Conservation (phyloP, 2,888 invertebrate species). For the Trilocha varians region DNA sequence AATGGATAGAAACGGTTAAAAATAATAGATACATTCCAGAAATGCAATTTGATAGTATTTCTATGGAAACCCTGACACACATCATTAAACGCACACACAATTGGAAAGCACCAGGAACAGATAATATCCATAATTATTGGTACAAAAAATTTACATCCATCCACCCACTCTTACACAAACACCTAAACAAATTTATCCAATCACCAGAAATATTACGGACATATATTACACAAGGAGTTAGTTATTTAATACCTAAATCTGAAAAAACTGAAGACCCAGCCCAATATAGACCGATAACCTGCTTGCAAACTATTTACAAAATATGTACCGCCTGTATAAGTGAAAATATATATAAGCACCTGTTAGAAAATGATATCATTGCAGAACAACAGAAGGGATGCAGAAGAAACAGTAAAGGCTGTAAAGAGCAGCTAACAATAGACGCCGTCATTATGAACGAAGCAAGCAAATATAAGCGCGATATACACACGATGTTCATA, state of each 20-base stretch:
- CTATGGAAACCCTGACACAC: slow-evolving; percentile 6
- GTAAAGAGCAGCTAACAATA: slow-evolving; percentile 15
- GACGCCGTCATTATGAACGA: slow-evolving; percentile 6
- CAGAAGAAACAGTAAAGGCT: slow-evolving; percentile 11
- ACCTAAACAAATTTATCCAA: slow-evolving; percentile 10
- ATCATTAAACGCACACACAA: slow-evolving; percentile 8
- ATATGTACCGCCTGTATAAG: slow-evolving; percentile 14
- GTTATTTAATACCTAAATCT: slow-evolving; percentile 18
- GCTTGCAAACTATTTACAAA: no score
- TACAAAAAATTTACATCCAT: slow-evolving; percentile 11
- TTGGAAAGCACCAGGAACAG: slow-evolving; percentile 14
- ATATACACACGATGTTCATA: slow-evolving; percentile 3
- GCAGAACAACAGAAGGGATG: slow-evolving; percentile 18
- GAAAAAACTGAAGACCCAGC: slow-evolving; percentile 10
- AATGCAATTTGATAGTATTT: slow-evolving; percentile 13
- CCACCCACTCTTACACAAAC: slow-evolving; percentile 3
- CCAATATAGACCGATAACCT: slow-evolving; percentile 21
- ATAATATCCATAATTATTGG: slow-evolving; percentile 13
- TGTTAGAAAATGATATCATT: slow-evolving; percentile 11
- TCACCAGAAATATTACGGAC: slow-evolving; percentile 6
- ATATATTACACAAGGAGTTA: slow-evolving; percentile 12
- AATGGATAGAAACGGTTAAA: background rate
- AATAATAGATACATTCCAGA: slow-evolving; percentile 2
- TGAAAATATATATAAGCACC: slow-evolving; percentile 13
- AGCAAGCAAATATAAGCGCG: slow-evolving; percentile 1